These are phyloP conservation scores for Synanthedon myopaeformis DNA, from an alignment of 2,888 invertebrate genomes.

Conservation along the genomic window DNA sequence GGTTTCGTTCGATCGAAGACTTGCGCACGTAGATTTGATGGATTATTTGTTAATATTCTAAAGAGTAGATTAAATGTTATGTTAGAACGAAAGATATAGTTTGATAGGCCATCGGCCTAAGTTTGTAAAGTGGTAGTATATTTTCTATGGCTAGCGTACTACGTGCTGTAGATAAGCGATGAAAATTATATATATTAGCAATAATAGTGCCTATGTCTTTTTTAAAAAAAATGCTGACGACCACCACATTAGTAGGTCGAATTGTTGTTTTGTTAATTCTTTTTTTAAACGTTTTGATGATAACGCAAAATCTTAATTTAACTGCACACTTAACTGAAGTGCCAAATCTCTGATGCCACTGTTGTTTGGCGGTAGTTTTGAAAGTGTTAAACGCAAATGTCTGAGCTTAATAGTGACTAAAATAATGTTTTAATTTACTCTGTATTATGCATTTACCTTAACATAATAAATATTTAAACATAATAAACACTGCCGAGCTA, in stretches of 20 bases:
- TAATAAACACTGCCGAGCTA: too few species aligned
- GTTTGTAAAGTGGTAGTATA: conserved; percentile 62
- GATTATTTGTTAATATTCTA: conserved; percentile 40
- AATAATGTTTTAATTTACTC: neutral
- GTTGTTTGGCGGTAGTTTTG: conserved; percentile 36
- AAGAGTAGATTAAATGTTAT: conserved; percentile 57
- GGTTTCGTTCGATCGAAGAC: neutral
- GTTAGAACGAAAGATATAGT: conserved; percentile 51
- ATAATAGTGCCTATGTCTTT: conserved; percentile 67
- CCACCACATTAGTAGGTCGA: conserved; percentile 24
- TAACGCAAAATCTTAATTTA: conserved; percentile 23
- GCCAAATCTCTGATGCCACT: conserved; percentile 51
- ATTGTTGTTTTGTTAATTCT: conserved; percentile 59
- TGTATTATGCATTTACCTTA: conserved; percentile 4
- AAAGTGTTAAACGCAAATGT: conserved; percentile 9
- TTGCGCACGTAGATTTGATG: conserved; percentile 1
- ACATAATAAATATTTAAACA: too few species aligned
- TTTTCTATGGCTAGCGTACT: conserved; percentile 57
- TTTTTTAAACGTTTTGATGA: conserved; percentile 60
- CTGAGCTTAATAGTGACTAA: neutral
- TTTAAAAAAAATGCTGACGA: conserved; percentile 55
- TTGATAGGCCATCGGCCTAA: conserved; percentile 46
- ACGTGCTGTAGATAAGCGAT: conserved; percentile 62
- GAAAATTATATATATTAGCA: conserved; percentile 60
- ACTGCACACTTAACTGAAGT: conserved; percentile 20